A percentile compares a stretch with the other conserved stretches of the same genome.
Conservation (phyloP, 2,113 vertebrate genomes). For the Burhinus oedicnemus region DNA sequence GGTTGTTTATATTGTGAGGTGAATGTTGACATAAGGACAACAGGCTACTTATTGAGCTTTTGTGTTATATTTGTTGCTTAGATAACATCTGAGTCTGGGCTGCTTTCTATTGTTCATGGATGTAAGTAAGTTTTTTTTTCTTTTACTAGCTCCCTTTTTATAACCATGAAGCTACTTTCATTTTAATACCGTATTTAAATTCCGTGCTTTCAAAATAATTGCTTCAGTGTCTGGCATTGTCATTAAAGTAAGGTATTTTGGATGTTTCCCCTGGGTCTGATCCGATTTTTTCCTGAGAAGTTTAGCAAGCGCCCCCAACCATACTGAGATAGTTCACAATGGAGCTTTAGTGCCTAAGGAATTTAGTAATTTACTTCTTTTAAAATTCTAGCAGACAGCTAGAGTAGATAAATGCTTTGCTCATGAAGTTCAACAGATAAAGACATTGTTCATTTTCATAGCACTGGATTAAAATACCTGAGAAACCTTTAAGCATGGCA, state of each 20-base stretch:
- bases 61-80: background rate
- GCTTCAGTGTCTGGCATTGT: background rate
- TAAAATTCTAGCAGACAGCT: background rate
- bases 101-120: background rate
- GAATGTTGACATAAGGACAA: background rate
- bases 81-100: background rate
- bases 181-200: background rate
- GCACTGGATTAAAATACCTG: background rate
- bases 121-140: background rate
- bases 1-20: background rate
- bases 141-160: background rate
- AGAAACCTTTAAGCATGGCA: background rate
- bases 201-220: constrained; percentile 13
- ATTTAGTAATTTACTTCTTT: background rate
- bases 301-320: background rate
- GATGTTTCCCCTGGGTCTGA: constrained; percentile 24
- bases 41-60: background rate
- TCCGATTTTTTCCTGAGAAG: background rate
- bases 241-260: constrained; percentile 34
- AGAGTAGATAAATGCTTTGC: background rate
- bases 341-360: background rate
- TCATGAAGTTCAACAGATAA: background rate
- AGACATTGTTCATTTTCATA: background rate
- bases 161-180: background rate
- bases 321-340: background rate